A percentile compares a stretch with the other conserved stretches of the same genome.
Conservation (phyloP, 1,140 invertebrate species). For the Philaenus spumarius region DNA sequence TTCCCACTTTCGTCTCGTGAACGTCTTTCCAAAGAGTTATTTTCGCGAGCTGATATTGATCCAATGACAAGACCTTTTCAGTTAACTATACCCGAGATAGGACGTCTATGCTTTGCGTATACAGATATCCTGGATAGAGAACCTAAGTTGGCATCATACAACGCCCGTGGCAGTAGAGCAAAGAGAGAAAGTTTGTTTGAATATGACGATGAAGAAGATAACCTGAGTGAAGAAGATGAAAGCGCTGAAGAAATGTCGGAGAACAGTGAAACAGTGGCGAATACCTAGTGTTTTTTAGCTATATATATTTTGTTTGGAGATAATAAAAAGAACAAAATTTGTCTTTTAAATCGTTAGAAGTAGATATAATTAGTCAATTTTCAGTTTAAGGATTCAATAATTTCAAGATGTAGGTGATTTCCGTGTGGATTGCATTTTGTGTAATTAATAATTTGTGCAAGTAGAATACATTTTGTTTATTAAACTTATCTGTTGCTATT, state of each 20-base stretch:
- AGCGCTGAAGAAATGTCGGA: background rate
- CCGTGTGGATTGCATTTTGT: too few relatives aligned
- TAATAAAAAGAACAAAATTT: too few relatives aligned
- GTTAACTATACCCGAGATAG: slow-evolving; percentile 71
- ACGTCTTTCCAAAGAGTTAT: slow-evolving; percentile 60
- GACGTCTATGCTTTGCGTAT: slow-evolving; percentile 69
- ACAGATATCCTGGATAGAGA: slow-evolving; percentile 58
- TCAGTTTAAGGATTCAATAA: too few relatives aligned
- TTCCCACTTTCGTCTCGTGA: slow-evolving; percentile 65
- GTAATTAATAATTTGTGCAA: too few relatives aligned
- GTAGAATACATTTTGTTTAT: too few relatives aligned
- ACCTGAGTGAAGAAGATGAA: background rate
- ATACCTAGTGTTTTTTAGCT: too few relatives aligned
- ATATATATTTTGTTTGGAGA: too few relatives aligned
- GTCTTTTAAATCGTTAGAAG: too few relatives aligned
- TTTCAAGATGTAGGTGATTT: too few relatives aligned
- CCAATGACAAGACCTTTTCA: slow-evolving; percentile 58
- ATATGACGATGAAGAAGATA: slow-evolving; percentile 1
- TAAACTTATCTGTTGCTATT: too few relatives aligned
- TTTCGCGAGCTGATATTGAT: slow-evolving; percentile 64
- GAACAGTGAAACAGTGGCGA: too few relatives aligned
- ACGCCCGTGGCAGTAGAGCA: slow-evolving; percentile 34
- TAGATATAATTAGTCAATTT: too few relatives aligned
- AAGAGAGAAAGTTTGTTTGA: background rate
- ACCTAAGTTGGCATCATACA: slow-evolving; percentile 61